Evolutionary conservation across 2,797 vertebrate genomes (phyloP), one percentile per base, ranked within the genome.

Genomic region (Galaxias olidus): DNA sequence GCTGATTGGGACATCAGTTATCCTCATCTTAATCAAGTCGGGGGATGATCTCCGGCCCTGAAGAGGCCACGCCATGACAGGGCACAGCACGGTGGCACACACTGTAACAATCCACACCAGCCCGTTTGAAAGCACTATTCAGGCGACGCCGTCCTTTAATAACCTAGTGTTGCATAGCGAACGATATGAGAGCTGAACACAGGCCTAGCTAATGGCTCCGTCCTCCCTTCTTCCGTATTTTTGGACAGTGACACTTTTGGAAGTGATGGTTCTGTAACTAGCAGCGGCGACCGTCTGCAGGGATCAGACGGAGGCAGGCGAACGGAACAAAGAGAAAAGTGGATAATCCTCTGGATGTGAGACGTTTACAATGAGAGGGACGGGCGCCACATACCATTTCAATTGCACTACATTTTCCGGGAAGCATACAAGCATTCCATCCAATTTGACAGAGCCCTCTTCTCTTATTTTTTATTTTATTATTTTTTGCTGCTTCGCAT

Each of bases 1-100:
- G 63, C 73, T 84, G 85, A 87, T 81, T 81, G 85, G 75, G 62
- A 52, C 58, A 8, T 90, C 89, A 79, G 89, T 90, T 90, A 87
- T 90, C 88, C 86, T 90, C 89, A 91, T 88, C 92, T 93, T 93
- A 89, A 94, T 95, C 93, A 92, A 90, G 88, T 71, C 66, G 69
- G 73, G 85, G 88, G 90, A 91, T 90, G 87, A 93, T 94, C 88
- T 86, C 69, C 64, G 58, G 66, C 58, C 79, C 57, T 58, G 67
- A 79, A 76, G 80, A 79, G 72, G 69, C 71, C 64, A 65, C 42
- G 61, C 8, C 15, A 52, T 30, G 30, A 30, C 30, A 30, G 30
- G 30, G 6, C 30, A 30, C 30, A 6, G 6, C 30, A 30, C 30
- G 6, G 30, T 30, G 6, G 30, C 30, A 3, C 30, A 30, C 30